Conservation (phyloP, 2,113 vertebrate species). For the Falco punctatus region DNA sequence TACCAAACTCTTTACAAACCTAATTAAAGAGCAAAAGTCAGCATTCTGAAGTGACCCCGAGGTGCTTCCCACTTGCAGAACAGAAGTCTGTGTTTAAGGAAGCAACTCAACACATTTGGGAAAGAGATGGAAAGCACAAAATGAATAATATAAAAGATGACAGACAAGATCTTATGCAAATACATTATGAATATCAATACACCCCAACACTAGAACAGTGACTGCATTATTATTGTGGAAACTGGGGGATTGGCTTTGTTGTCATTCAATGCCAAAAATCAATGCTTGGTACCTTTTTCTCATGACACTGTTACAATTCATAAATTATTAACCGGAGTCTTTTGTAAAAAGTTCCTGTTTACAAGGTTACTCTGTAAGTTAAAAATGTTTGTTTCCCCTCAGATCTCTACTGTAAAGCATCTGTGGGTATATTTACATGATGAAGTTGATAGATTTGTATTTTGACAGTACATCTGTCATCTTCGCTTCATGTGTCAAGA, state of each 20-base stretch:
- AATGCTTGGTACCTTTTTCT: slow-evolving; percentile 77
- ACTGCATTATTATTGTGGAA: slow-evolving; percentile 45
- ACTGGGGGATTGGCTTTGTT: slow-evolving; percentile 36
- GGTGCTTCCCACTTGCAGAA: slow-evolving; percentile 29
- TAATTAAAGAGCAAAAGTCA: slow-evolving; percentile 55
- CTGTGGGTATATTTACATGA: slow-evolving; percentile 57
- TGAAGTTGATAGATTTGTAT: slow-evolving; percentile 63
- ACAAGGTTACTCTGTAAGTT: slow-evolving; percentile 86
- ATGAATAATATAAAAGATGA: slow-evolving; percentile 38
- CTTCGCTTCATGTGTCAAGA: slow-evolving; percentile 49
- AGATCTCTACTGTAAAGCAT: slow-evolving; percentile 31
- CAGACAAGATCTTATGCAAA: slow-evolving; percentile 36
- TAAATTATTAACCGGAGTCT: slow-evolving; percentile 86
- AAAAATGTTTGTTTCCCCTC: slow-evolving; percentile 82
- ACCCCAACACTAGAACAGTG: not conserved
- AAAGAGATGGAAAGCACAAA: slow-evolving; percentile 18
- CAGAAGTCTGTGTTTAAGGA: slow-evolving; percentile 26
- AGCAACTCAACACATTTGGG: not conserved
- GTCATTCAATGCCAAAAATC: slow-evolving; percentile 76
- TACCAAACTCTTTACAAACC: not conserved
- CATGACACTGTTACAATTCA: slow-evolving; percentile 79
- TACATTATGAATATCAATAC: slow-evolving; percentile 41
- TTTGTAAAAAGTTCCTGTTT: slow-evolving; percentile 87
- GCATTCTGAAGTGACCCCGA: slow-evolving; percentile 41
- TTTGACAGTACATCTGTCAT: slow-evolving; percentile 76